Evolutionary conservation across 2,888 invertebrate species (phyloP).

Genomic region (Trichogramma evanescens): DNA sequence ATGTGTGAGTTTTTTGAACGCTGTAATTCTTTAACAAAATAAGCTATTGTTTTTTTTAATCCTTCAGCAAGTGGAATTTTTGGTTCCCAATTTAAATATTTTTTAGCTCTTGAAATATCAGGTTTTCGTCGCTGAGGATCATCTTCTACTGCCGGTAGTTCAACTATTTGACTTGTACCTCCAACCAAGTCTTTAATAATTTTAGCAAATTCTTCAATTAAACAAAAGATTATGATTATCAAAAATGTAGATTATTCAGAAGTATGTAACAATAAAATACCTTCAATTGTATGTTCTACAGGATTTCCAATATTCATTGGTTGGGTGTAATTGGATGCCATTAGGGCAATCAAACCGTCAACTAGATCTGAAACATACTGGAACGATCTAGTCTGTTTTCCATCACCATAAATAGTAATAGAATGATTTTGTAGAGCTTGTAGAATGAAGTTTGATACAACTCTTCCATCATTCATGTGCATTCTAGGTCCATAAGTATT

Average conservation of each 20-base stretch:
- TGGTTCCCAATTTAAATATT: conserved; percentile 84
- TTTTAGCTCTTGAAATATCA: conserved; percentile 83
- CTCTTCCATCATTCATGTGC: conserved; percentile 98
- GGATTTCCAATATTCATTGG: conserved; percentile 98
- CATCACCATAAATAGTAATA: conserved; percentile 84
- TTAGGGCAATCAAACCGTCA: conserved; percentile 83
- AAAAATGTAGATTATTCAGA: background rate
- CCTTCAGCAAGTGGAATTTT: conserved; percentile 81
- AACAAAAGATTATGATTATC: conserved; percentile 2
- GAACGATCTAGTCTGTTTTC: conserved; percentile 90
- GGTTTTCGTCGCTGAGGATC: conserved; percentile 93
- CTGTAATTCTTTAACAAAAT: conserved; percentile 83
- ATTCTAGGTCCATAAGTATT: conserved; percentile 98
- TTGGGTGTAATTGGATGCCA: conserved; percentile 87
- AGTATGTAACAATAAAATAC: conserved; percentile 42
- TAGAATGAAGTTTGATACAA: conserved; percentile 96
- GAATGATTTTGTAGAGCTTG: conserved; percentile 92
- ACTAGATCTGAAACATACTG: conserved; percentile 97
- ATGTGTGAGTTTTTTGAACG: conserved; percentile 55
- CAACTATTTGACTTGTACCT: conserved; percentile 75
- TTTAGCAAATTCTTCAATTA: conserved; percentile 69
- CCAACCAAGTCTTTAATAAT: conserved; percentile 81
- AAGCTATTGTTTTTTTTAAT: conserved; percentile 83
- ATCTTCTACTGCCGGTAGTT: conserved; percentile 83
- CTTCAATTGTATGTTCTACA: conserved; percentile 91